Evolutionary conservation across 2,113 vertebrate genomes (phyloP).

Genomic region (Trematomus loennbergii): DNA sequence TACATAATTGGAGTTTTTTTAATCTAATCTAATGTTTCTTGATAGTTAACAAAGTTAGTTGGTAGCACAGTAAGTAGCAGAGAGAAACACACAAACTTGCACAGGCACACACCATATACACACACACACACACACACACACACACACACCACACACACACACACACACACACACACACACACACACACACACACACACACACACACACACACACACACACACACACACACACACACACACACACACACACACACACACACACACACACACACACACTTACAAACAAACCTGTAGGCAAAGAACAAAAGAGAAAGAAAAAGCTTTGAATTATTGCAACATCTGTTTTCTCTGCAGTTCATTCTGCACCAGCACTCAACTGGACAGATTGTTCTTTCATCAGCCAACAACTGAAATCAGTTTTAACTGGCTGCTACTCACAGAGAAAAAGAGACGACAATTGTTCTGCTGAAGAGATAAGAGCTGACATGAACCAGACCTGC

Average conservation of each 20-base stretch:
- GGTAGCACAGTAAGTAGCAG: neutral
- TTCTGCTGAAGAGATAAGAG: conserved; percentile 26
- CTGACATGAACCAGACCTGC: conserved; percentile 13
- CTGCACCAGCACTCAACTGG: conserved; percentile 13
- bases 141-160: neutral
- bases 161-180: neutral
- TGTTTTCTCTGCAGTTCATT: conserved; percentile 12
- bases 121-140: neutral
- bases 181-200: neutral
- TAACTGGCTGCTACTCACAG: conserved; percentile 32
- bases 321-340: conserved; percentile 21
- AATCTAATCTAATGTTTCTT: neutral
- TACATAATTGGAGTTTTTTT: neutral
- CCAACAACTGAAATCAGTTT: conserved; percentile 34
- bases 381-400: conserved; percentile 47
- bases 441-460: conserved; percentile 4
- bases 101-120: neutral
- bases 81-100: neutral
- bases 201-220: neutral
- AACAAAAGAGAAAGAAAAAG: conserved; percentile 20
- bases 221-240: conserved; percentile 1
- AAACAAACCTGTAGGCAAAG: neutral
- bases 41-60: neutral
- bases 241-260: no score
- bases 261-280: neutral